These are phyloP conservation scores for Halisarca cf. caerulea DNA, from an alignment of 37 sponge, comb jelly and placozoan genomes.

Conservation along the genomic window DNA sequence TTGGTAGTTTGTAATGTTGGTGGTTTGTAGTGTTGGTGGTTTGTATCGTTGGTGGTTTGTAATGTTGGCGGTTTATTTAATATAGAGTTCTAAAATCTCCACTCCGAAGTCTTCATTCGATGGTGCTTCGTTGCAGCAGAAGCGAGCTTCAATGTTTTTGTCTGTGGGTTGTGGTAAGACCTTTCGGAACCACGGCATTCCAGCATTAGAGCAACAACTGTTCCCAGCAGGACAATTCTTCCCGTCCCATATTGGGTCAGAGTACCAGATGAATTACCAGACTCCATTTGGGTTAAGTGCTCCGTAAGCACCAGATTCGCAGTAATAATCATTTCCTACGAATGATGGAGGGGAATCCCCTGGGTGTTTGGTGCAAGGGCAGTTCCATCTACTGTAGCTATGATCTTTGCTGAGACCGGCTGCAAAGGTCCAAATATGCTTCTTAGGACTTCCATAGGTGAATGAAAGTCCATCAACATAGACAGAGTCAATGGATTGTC, in stretches of 20 bases:
- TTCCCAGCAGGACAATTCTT: not conserved
- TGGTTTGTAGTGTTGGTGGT: no score
- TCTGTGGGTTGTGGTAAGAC: not conserved
- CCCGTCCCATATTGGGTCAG: conserved; percentile 12
- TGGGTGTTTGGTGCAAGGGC: conserved; percentile 13
- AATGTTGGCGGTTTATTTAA: not conserved
- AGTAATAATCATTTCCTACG: conserved; percentile 16
- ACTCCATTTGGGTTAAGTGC: not conserved
- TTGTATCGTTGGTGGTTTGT: no score
- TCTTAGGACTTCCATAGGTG: not conserved
- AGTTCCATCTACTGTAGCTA: not conserved
- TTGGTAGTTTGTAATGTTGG: no score
- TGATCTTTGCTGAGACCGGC: not conserved
- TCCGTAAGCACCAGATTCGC: conserved; percentile 11
- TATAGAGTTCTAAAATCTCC: conserved; percentile 5
- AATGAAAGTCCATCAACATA: conserved; percentile 10
- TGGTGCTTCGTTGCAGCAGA: not conserved
- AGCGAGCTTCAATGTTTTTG: conserved; percentile 14
- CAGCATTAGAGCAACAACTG: conserved; percentile 30
- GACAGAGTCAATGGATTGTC: not conserved
- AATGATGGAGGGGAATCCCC: conserved; percentile 8
- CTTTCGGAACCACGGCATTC: conserved; percentile 23
- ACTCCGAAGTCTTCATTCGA: conserved; percentile 9
- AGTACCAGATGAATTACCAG: not conserved
- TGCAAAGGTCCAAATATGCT: conserved; percentile 9